Base-by-base conservation (phyloP, 2,797 vertebrate genomes). In the Enteromius trimaculatus region DNA sequence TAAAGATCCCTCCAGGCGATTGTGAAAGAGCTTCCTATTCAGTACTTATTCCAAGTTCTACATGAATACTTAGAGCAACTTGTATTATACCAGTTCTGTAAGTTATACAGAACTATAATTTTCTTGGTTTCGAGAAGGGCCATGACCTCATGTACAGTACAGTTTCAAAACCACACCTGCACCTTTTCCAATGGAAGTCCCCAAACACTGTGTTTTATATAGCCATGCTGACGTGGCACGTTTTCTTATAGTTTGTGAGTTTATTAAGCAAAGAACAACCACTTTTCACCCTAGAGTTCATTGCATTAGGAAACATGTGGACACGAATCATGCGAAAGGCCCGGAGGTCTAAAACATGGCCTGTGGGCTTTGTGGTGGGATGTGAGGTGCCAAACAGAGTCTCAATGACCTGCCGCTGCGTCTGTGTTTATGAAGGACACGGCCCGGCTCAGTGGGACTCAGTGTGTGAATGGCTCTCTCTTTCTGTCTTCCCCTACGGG, bases 381-480 rank as follows among this genome's bases (percentile, higher is more conserved):
- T 26, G 31, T 55, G 14, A 26, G 21, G 42, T 64, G 69, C 42
- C 58, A 74, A 62, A 75, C 72, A 71, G 14, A 31, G 55, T 3
- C 55, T 74, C 53, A 65, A 44, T 37, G 80, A 58, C 55, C 55
- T 44, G 75, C 53, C 21, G n/a, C 74, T 47, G 68, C 31, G 42
- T 42, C 60, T 82, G 62, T 77, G 81, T 79, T 77, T 75, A 72
- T 83, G 70, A 68, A 82, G 79, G 83, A 75, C 64, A 53, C 65
- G 23, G 37, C 10, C 51, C 2, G 51, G 65, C 65, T 69, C 64
- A 23, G 72, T 42, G 23, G 81, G 81, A 60, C 66, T 77, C 55
- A 83, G 47, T 60, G 51, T 77, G 74, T 83, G 81, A 77, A 83
- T 77, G 65, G 51, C 37, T 85, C 78, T 60, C 75, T 86, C 79